Evolutionary conservation across 23 tunicate species (phyloP), one percentile per base, ranked within the genome.

Genomic region (Phallusia fumigata): DNA sequence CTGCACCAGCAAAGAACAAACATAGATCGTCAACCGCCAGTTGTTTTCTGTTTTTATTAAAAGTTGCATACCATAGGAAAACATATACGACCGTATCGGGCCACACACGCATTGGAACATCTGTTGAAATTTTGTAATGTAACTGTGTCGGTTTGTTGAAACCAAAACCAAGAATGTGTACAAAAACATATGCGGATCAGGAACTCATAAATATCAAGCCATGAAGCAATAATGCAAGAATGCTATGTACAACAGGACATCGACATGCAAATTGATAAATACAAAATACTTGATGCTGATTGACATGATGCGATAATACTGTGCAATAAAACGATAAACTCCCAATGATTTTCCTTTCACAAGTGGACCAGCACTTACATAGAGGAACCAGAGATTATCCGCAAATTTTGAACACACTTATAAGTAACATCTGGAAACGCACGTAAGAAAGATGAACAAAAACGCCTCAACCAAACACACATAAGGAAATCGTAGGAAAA

Each of bases 1-100:
- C 69, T 10, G 47, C 47, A 3, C 10, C 47, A 40, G 47, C 69
- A 58, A 24, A 58, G 28, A 58, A 58, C 28, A 6, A 24, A 13
- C 28, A 58, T 2, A 24, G 69, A 5, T 24, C 28, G 3, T 58
- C 11, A 58, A 22, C 28, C 1, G 13, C 69, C 26, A 58, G 69
- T 58, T 58, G 69, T 58, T 58, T 58, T 58, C 69, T 58, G 69
- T 58, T 58, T 58, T 58, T 24, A 24, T 58, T 58, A 24, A 58
- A 58, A 58, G 69, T 58, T 58, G 26, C 69, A 58, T 58, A 24
- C 69, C 69, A 21, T 58, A 24, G 5, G 28, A 58, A 21, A 24
- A 58, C 28, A 24, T 58, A 58, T 58, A 58, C 69, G 69, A 58
- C 28, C 69, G 69, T 58, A 6, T 21, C 16, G 69, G 69, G 13